Evolutionary conservation across 1,140 invertebrate genomes (phyloP), one percentile per base, ranked within the genome.

Genomic region (Drosophila bifasciata): DNA sequence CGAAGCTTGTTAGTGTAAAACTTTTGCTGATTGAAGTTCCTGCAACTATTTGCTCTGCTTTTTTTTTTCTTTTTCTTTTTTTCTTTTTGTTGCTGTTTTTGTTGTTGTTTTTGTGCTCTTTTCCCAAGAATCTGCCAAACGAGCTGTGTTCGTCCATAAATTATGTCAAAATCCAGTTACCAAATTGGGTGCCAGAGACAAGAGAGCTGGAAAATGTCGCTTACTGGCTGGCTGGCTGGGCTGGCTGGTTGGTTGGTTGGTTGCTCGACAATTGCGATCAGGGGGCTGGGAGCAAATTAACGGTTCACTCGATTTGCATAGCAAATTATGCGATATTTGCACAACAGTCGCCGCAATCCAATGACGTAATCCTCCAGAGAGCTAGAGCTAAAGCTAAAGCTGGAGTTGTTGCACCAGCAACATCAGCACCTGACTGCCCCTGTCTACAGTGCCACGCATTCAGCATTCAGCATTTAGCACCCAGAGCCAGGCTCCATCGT

Each of bases 311-410:
- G 58, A 88, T 88, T 88, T 88, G 83, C 83, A 88, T 88, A 88
- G 84, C 75, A 88, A 88, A 88, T 88, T 89, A 88, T 88, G 83
- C 84, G 83, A 88, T 89, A 88, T 88, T 83, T 88, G 58, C 69
- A 81, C 73, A 86, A 58, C 64, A 74, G 19, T 72, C 74, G 53
- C 73, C 43, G 58, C 64, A 70, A 53, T 51, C 43, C 23, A 25
- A 50, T 85, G 78, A 86, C 70, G 76, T 52, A 88, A 81, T 58
- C 17, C 51, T 43, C 19, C 58, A 57, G 44, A 48, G 3, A 46
- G 44, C 48, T 40, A 40, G 28, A 16, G 44, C n/a, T n/a, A n/a
- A n/a, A n/a, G n/a, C n/a, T n/a, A n/a, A n/a, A 63, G 67, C 67
- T 58, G 25, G 48, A 51, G 40, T 36, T 4, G 32, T 36, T 36